Evolutionary conservation across 1,140 invertebrate species (phyloP).

Genomic region (Anagrus nilaparvatae): DNA sequence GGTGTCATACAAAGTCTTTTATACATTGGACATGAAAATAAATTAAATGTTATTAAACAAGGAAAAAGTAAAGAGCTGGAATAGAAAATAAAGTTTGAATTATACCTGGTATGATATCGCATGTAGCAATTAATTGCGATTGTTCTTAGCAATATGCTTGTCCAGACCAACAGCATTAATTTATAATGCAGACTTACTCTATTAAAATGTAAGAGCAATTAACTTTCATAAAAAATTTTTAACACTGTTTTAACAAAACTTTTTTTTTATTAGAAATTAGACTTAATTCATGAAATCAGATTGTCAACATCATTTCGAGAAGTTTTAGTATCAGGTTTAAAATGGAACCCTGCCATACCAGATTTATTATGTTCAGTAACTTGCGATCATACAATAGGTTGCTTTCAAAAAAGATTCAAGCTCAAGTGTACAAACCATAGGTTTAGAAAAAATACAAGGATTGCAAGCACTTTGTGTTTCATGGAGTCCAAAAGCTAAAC

Average conservation of each 20-base stretch:
- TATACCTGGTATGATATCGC: conserved; percentile 23
- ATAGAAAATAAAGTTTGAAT: conserved; percentile 29
- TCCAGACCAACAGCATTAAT: conserved; percentile 25
- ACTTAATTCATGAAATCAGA: conserved; percentile 29
- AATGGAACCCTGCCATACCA: conserved; percentile 37
- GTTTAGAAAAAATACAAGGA: conserved; percentile 23
- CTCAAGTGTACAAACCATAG: conserved; percentile 20
- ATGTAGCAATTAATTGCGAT: conserved; percentile 34
- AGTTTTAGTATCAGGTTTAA: conserved; percentile 25
- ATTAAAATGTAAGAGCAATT: conserved; percentile 24
- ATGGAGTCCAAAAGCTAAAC: conserved; percentile 75
- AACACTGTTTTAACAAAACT: conserved; percentile 4
- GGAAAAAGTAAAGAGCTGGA: conserved; percentile 21
- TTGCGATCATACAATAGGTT: conserved; percentile 33
- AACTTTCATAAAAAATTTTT: no score
- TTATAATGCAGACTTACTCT: conserved; percentile 28
- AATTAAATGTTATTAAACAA: conserved; percentile 29
- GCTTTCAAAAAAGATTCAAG: conserved; percentile 29
- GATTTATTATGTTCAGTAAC: conserved; percentile 33
- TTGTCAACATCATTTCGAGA: conserved; percentile 20
- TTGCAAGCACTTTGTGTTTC: conserved; percentile 40
- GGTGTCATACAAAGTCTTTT: conserved; percentile 34
- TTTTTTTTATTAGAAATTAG: conserved; percentile 24
- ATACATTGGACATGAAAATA: conserved; percentile 32
- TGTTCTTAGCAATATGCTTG: conserved; percentile 31